Evolutionary conservation across 2,888 invertebrate genomes (phyloP), one percentile per base, ranked within the genome.

Genomic region (Unio pictorum): DNA sequence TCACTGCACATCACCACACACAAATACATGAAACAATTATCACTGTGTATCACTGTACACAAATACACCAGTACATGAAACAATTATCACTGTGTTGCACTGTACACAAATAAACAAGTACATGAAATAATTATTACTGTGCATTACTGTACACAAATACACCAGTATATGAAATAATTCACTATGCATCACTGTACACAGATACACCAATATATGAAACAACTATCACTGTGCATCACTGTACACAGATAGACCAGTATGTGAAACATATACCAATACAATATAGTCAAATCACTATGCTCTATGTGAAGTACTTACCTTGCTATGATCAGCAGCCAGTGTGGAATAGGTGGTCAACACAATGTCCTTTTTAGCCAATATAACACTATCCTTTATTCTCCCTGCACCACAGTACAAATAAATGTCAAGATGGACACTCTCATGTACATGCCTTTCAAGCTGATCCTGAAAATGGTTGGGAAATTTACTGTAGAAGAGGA

Each of bases 311-410:
- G 7, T 45, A 28, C 67, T 58, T 69, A 83, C 83, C 78, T 83
- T 84, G 28, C 69, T 66, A 15, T 45, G 45, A 74, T 84, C 84
- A 23, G 74, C 68, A 55, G 81, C 66, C 2, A 84, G 66, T 7
- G 83, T 84, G 26, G 80, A 76, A 69, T 84, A 84, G 0, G 84
- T 84, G 17, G 84, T 84, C 17, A 84, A 66, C 18, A 84, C 82
- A 7, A 84, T 68, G 66, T 84, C 84, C 58, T 84, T 81, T 58
- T 75, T 73, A 23, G 72, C 67, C 4, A 84, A 71, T 28, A 82
- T 59, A 15, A 69, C 61, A 17, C 64, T 63, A 58, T 82, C 73
- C 23, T 67, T 74, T 28, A 72, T 77, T 23, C 83, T 74, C 23
- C 68, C 71, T 8, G 69, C 30, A 15, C 84, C 84, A 64, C 84